Conservation (phyloP, 2,888 invertebrate species). For the Polydrusus tereticollis region DNA sequence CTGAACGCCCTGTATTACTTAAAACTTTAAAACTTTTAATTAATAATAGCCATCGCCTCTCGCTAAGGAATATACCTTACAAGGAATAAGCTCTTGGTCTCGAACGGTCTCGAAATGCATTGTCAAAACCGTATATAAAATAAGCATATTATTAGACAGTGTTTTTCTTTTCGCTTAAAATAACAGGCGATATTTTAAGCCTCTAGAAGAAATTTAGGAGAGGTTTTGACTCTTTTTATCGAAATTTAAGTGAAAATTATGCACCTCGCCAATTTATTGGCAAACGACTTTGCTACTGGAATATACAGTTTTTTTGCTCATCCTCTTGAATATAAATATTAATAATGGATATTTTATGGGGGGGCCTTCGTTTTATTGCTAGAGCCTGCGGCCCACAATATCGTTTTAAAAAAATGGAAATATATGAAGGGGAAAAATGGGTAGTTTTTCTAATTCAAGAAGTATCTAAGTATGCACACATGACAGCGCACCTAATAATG, state of each 20-base stretch:
- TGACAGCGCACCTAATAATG: too few relatives aligned
- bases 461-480: too few relatives aligned
- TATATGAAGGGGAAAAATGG: too few relatives aligned
- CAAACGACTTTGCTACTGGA: constrained; percentile 39
- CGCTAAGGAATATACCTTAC: constrained; percentile 28
- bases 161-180: constrained; percentile 23
- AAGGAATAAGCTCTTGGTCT: constrained; percentile 9
- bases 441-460: too few relatives aligned
- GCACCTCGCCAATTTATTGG: constrained; percentile 33
- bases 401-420: too few relatives aligned
- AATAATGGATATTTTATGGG: constrained; percentile 20
- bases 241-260: constrained; percentile 49
- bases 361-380: not conserved
- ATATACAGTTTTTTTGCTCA: constrained; percentile 27
- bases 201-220: constrained; percentile 45
- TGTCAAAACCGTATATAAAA: constrained; percentile 45
- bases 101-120: constrained; percentile 30
- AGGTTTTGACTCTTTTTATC: constrained; percentile 46
- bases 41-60: not conserved
- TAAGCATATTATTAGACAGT: constrained; percentile 47
- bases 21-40: too few relatives aligned
- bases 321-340: constrained; percentile 16
- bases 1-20: too few relatives aligned
- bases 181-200: constrained; percentile 30
- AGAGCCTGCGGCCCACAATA: not conserved